Percentiles rank a stretch among this genome's conserved stretches.
Evolutionary conservation across 2,888 invertebrate genomes (phyloP).

Genomic region (Leptinotarsa haldemani): DNA sequence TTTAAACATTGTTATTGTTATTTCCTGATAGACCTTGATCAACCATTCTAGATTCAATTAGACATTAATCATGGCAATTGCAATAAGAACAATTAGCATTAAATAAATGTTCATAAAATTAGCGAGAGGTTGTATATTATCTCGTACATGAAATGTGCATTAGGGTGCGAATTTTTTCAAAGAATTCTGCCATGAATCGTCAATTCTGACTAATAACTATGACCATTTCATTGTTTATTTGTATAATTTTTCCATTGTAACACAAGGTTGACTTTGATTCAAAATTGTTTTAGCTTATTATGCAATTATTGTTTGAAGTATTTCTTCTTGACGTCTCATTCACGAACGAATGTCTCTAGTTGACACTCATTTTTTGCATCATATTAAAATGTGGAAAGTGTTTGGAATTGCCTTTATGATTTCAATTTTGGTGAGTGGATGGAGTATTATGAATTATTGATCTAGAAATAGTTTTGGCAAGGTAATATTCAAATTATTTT

Average conservation of each 20-base stretch:
- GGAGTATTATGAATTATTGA: background rate
- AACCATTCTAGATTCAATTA: background rate
- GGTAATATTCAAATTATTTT: too few relatives aligned
- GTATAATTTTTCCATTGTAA: constrained; percentile 24
- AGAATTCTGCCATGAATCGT: background rate
- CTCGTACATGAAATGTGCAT: constrained; percentile 9
- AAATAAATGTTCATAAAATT: background rate
- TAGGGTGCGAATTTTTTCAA: background rate
- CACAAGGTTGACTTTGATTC: constrained; percentile 38
- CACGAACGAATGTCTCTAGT: background rate
- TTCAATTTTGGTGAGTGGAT: background rate
- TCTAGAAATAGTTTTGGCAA: too few relatives aligned
- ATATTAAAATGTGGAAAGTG: constrained; percentile 6
- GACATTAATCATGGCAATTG: background rate
- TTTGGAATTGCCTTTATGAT: background rate
- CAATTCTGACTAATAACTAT: background rate
- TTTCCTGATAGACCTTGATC: constrained; percentile 1
- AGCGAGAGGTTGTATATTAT: background rate
- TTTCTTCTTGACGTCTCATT: constrained; percentile 9
- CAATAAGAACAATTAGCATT: background rate
- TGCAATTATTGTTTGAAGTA: constrained; percentile 27
- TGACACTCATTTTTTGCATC: background rate
- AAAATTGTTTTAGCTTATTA: constrained; percentile 31
- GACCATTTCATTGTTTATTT: constrained; percentile 21
- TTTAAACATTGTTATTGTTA: background rate